phyloP scores from a whole-genome alignment of 1,140 invertebrate species.

The Lasioglossum baleicum region DNA sequence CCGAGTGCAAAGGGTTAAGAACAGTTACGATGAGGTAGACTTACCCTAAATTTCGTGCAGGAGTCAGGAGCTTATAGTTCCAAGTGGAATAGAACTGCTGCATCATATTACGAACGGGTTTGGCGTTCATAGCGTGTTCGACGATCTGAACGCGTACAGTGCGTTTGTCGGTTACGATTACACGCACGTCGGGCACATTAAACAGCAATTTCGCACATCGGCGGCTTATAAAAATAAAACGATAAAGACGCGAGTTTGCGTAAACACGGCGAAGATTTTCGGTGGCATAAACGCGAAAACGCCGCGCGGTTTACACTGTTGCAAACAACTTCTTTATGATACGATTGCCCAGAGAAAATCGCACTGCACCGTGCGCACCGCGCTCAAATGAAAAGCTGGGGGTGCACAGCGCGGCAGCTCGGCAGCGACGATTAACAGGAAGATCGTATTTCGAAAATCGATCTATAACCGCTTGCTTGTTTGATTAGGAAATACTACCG shows the following conservation, averaged over 20 bases:
- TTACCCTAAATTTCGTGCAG: slow-evolving; percentile 16
- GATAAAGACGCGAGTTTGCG: too few species aligned
- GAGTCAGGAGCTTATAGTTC: slow-evolving; percentile 14
- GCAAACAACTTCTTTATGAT: too few species aligned
- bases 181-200: too few species aligned
- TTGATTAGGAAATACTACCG: slow-evolving; percentile 30
- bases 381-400: background rate
- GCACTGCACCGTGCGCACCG: background rate
- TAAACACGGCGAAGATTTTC: too few species aligned
- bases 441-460: slow-evolving; percentile 33
- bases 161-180: background rate
- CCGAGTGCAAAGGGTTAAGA: too few species aligned
- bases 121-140: too few species aligned
- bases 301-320: too few species aligned
- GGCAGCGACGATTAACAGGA: background rate
- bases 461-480: slow-evolving; percentile 3
- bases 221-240: too few species aligned
- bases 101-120: background rate
- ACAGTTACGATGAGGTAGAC: background rate
- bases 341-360: background rate
- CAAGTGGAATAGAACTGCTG: background rate
- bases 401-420: background rate
- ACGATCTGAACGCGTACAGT: too few species aligned
- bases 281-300: too few species aligned
- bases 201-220: too few species aligned